A percentile compares a stretch with the other conserved stretches of the same genome.
These are phyloP conservation scores for Heliconius congener DNA, from an alignment of 1,140 invertebrate genomes.

Conservation along the genomic window DNA sequence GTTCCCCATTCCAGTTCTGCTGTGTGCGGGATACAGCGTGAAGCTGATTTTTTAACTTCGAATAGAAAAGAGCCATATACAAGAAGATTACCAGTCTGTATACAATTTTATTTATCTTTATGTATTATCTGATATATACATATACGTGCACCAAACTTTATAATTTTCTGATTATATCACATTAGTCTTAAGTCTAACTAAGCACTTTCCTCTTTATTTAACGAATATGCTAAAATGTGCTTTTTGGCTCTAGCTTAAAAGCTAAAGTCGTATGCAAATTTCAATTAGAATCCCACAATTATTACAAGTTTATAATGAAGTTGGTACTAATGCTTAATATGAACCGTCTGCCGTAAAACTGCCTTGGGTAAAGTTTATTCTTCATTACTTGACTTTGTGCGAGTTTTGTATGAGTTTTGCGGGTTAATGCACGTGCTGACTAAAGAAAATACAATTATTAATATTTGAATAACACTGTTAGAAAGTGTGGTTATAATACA, in stretches of 20 bases:
- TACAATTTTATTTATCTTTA: neutral
- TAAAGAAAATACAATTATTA: constrained; percentile 9
- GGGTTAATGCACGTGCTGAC: neutral
- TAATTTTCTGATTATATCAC: constrained; percentile 15
- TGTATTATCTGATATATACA: neutral
- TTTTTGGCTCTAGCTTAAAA: neutral
- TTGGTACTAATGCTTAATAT: constrained; percentile 29
- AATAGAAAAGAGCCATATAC: no score
- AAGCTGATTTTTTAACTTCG: no score
- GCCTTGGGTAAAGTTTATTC: constrained; percentile 30
- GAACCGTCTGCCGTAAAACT: constrained; percentile 29
- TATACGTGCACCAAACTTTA: neutral
- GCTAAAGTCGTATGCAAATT: constrained; percentile 16
- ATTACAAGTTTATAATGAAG: constrained; percentile 29
- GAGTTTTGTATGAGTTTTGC: constrained; percentile 23
- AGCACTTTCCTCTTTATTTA: neutral
- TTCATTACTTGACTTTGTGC: constrained; percentile 25
- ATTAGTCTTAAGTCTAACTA: neutral
- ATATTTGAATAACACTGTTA: neutral
- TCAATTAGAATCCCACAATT: constrained; percentile 23
- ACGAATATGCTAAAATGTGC: neutral
- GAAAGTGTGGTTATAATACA: no score
- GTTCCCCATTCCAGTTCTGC: no score
- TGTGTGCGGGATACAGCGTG: no score
- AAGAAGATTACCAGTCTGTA: no score